Percentiles rank a stretch among this genome's conserved stretches.
Evolutionary conservation across 92 coral and sea anemone species (phyloP).

Genomic region (Phymanthus crucifer): DNA sequence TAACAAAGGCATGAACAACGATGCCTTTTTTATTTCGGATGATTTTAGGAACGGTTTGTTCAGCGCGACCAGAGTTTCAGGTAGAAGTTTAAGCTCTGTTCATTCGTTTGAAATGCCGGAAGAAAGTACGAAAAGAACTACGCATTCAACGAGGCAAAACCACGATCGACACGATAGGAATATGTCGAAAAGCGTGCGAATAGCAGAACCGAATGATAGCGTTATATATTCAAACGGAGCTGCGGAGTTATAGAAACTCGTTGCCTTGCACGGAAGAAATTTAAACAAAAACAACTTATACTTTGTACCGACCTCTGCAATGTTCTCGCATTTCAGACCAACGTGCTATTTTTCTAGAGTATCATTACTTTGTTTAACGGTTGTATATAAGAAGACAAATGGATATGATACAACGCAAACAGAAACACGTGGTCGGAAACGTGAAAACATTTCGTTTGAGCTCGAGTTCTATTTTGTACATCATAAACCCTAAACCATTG

Average conservation of each 20-base stretch:
- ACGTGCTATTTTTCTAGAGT: too few relatives aligned
- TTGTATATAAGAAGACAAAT: too few relatives aligned
- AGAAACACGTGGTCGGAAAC: too few relatives aligned
- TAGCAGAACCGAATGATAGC: not conserved
- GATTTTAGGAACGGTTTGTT: conserved; percentile 12
- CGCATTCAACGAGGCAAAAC: not conserved
- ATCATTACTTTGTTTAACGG: too few relatives aligned
- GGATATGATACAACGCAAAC: too few relatives aligned
- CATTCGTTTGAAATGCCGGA: not conserved
- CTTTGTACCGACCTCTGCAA: too few relatives aligned
- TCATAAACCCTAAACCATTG: too few relatives aligned
- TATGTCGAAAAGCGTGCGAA: not conserved
- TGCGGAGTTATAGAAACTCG: not conserved
- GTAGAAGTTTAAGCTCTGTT: not conserved
- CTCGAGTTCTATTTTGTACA: too few relatives aligned
- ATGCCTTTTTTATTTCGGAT: conserved; percentile 2
- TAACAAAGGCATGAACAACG: conserved; percentile 5
- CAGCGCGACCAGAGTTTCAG: conserved; percentile 8
- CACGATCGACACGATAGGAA: not conserved
- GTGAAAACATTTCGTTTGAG: too few relatives aligned
- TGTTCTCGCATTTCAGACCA: too few relatives aligned
- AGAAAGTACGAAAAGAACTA: not conserved
- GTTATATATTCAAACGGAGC: not conserved
- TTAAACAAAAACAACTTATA: too few relatives aligned
- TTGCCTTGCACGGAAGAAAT: not conserved